Evolutionary conservation across 2,888 invertebrate species (phyloP).

Genomic region (Tolmerus cingulatus): DNA sequence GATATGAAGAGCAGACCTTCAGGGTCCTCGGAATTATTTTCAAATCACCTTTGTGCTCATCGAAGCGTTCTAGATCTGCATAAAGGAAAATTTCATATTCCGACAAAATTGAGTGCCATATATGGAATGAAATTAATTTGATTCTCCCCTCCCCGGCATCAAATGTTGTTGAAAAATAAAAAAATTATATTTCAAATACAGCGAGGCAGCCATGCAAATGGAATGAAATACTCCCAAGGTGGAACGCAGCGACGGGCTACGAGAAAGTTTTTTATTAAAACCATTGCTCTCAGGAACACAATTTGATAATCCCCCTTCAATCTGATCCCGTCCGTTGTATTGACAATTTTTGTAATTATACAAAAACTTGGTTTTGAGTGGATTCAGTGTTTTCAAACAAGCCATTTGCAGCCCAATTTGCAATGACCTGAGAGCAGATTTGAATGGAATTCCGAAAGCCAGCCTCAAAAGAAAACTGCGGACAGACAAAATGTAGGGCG

Average conservation of each 20-base stretch:
- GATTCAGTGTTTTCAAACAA: not conserved
- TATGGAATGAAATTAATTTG: not conserved
- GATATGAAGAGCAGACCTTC: not conserved
- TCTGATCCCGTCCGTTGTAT: not conserved
- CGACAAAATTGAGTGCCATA: not conserved
- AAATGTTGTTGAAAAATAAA: not conserved
- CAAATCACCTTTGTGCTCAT: not conserved
- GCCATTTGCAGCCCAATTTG: not conserved
- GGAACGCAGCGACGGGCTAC: not conserved
- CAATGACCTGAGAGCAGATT: not conserved
- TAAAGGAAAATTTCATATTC: not conserved
- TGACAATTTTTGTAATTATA: not conserved
- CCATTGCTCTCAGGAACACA: not conserved
- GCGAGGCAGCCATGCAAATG: not conserved
- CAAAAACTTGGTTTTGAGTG: not conserved
- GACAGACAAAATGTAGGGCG: not conserved
- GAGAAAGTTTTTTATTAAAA: not conserved
- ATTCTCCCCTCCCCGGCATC: not conserved
- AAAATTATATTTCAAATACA: not conserved
- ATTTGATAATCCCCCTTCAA: not conserved
- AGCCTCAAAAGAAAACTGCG: not conserved
- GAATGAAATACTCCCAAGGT: not conserved
- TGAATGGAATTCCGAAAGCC: not conserved
- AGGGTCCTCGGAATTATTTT: not conserved
- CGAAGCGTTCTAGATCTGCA: not conserved